phyloP scores from a whole-genome alignment of 2,888 invertebrate species.

The Lepas anatifera region DNA sequence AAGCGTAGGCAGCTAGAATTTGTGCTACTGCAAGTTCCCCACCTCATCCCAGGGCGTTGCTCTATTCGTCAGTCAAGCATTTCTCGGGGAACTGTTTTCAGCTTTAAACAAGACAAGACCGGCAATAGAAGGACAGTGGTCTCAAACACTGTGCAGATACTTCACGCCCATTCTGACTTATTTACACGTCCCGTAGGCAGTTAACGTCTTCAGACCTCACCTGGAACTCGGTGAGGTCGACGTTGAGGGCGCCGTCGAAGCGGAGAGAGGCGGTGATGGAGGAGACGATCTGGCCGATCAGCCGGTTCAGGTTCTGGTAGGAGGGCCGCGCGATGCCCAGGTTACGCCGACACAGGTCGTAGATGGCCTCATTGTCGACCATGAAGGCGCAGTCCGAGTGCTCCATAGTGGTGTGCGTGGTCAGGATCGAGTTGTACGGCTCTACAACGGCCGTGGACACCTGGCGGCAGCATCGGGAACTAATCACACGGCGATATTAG shows the following conservation, averaged over 20 bases:
- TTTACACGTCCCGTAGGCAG: too few species aligned
- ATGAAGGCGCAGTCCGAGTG: slow-evolving; percentile 43
- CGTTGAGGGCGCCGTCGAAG: slow-evolving; percentile 26
- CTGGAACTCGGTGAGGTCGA: slow-evolving; percentile 26
- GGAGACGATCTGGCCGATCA: slow-evolving; percentile 50
- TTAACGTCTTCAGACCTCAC: too few species aligned
- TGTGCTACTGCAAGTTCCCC: too few species aligned
- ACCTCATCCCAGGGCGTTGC: too few species aligned
- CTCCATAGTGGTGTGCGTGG: slow-evolving; percentile 43
- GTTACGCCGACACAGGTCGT: slow-evolving; percentile 76
- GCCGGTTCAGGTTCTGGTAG: slow-evolving; percentile 69
- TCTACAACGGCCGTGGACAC: slow-evolving; percentile 43
- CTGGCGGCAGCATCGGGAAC: neutral
- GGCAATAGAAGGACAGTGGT: too few species aligned
- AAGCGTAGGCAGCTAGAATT: too few species aligned
- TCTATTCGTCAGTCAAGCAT: too few species aligned
- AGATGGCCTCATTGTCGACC: slow-evolving; percentile 49
- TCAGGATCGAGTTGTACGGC: slow-evolving; percentile 43
- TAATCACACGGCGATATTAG: too few species aligned
- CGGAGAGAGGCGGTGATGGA: slow-evolving; percentile 35
- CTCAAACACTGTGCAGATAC: too few species aligned
- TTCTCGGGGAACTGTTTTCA: too few species aligned
- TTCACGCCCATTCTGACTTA: too few species aligned
- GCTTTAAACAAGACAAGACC: too few species aligned
- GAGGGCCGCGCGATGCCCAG: slow-evolving; percentile 71